Evolutionary conservation across 2,113 vertebrate species (phyloP).

Genomic region (Mormyrus iriodes): DNA sequence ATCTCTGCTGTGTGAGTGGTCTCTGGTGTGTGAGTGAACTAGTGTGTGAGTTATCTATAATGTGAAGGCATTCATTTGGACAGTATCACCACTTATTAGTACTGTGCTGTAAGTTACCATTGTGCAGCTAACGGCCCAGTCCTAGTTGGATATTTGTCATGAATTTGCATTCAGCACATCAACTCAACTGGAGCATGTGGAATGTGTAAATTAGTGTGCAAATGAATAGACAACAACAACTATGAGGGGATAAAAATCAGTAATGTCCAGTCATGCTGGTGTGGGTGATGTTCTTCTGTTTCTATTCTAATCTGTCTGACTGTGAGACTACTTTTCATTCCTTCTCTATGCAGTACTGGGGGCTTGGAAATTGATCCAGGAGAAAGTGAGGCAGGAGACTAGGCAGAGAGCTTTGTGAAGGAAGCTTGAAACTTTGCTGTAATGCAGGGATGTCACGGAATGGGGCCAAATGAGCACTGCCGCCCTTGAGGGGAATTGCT

Average conservation of each 20-base stretch:
- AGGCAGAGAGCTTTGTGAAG: neutral
- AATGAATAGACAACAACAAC: neutral
- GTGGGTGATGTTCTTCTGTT: neutral
- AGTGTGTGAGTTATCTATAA: neutral
- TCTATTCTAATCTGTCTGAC: neutral
- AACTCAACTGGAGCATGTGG: neutral
- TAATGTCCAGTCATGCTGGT: neutral
- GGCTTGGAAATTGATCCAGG: neutral
- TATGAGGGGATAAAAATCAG: neutral
- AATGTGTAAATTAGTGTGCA: neutral
- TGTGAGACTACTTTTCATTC: neutral
- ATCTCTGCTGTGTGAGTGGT: neutral
- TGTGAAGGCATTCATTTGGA: neutral
- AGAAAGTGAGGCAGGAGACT: neutral
- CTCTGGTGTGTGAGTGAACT: neutral
- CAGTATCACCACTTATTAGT: neutral
- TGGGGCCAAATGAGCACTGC: neutral
- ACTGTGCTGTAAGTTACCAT: neutral
- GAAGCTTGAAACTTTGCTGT: neutral
- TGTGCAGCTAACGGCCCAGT: neutral
- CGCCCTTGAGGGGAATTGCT: neutral
- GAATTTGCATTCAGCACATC: neutral
- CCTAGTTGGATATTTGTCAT: neutral
- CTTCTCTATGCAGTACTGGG: neutral
- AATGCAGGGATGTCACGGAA: neutral